These are phyloP conservation scores for Notoglanidium macrostoma DNA, from an alignment of 2,797 vertebrate species.

Conservation along the genomic window DNA sequence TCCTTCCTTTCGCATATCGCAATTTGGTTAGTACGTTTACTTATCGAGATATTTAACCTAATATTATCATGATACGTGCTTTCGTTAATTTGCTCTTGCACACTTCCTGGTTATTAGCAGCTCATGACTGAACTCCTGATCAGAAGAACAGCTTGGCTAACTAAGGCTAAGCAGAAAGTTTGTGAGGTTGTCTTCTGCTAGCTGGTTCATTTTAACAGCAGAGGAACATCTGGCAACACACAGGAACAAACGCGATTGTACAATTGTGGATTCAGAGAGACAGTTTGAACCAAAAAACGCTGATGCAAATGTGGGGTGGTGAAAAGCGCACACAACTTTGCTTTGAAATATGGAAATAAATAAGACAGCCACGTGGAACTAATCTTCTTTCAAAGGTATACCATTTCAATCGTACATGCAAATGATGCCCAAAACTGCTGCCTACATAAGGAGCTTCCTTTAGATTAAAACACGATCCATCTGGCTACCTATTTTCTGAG, in stretches of 20 bases:
- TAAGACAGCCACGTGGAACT: background rate
- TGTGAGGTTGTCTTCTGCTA: background rate
- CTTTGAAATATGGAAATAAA: too few relatives aligned
- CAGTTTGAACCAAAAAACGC: background rate
- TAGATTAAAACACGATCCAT: background rate
- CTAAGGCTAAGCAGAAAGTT: background rate
- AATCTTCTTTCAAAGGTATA: background rate
- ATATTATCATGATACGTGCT: too few relatives aligned
- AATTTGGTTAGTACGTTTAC: background rate
- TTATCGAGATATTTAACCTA: too few relatives aligned
- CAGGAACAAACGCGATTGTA: background rate
- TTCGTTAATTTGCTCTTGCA: background rate
- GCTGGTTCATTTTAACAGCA: background rate
- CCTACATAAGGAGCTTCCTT: background rate
- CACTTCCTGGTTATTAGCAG: background rate
- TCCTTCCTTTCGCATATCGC: background rate
- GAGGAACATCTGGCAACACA: background rate
- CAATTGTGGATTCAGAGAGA: background rate
- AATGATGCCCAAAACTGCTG: background rate
- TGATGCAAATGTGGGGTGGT: background rate
- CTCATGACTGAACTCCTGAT: background rate
- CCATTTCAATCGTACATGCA: background rate
- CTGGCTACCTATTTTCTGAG: background rate
- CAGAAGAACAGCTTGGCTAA: too few relatives aligned
- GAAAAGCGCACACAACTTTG: background rate